Base-by-base conservation (phyloP, 2,113 vertebrate species). In the Microcebus jonahi region DNA sequence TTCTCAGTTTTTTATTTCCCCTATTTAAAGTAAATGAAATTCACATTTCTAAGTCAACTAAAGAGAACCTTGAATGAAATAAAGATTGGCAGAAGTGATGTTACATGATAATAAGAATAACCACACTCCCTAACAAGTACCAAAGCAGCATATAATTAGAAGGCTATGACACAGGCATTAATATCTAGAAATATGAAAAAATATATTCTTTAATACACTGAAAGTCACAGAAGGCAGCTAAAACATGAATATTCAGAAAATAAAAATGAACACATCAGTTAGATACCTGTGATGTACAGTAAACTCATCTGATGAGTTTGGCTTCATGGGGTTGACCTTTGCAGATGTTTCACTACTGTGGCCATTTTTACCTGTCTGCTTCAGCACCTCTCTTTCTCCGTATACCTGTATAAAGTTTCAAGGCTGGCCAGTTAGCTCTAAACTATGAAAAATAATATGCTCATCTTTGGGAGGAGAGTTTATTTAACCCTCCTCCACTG, bases 1-100 rank as follows among this genome's bases (percentile, higher is more conserved):
- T 85, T 95, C 85, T 95, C 23, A 42, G 23, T 57, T 73, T n/a
- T 21, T 11, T 77, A 94, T 34, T 80, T 81, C 8, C 39, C 31
- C 8, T 70, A 50, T 91, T 96, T 88, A 29, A 86, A 92, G 61
- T 86, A 93, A 96, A 95, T 42, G 89, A 88, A 92, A 94, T n/a
- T 88, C 55, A 90, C 25, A 86, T 96, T 88, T 77, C 25, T 59
- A 75, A 85, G 14, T 93, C 14, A 67, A 94, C 36, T 88, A 87
- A 95, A 65, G 8, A n/a, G 42, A 96, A 95, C 0, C 14, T 36
- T n/a, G 67, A 86, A 57, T 81, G 39, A 96, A 95, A 94, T 73
- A 93, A 61, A n/a, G n/a, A 90, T 83, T 61, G 34, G 13, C 45
- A 95, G 17, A 88, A 92, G 27, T 92, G 59, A 71, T 75, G 13